These are phyloP conservation scores for Acrossocheilus wenchowensis DNA, from an alignment of 2,797 vertebrate species.

Conservation along the genomic window DNA sequence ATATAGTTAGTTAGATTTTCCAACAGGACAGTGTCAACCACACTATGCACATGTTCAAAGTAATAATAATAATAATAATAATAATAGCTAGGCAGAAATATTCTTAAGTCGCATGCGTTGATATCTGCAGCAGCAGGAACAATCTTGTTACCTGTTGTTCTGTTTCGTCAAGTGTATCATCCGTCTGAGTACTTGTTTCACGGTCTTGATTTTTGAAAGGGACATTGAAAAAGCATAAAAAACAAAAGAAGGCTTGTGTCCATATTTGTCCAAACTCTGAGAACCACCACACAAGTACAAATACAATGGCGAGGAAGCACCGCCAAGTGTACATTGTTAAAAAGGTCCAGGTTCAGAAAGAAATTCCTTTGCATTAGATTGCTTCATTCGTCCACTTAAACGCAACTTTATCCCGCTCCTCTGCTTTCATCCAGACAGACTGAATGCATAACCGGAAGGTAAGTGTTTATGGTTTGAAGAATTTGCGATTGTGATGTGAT, in stretches of 20 bases:
- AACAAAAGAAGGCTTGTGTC: conserved; percentile 61
- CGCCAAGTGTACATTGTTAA: conserved; percentile 71
- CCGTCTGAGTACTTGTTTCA: conserved; percentile 77
- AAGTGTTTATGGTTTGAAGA: not conserved
- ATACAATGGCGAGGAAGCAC: conserved; percentile 61
- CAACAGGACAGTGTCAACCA: not conserved
- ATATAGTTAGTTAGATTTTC: not conserved
- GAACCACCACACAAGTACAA: conserved; percentile 72
- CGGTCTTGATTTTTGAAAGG: conserved; percentile 46
- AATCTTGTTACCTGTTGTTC: conserved; percentile 58
- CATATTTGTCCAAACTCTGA: conserved; percentile 68
- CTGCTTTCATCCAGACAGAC: not conserved
- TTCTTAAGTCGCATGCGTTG: not conserved
- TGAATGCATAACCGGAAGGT: conserved; percentile 8
- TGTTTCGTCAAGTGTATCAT: conserved; percentile 54
- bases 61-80: not conserved
- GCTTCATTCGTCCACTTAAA: not conserved
- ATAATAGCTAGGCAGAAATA: not conserved
- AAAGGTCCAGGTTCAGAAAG: not conserved
- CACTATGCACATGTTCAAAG: not conserved
- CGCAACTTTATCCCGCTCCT: not conserved
- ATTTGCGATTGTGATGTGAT: conserved; percentile 10
- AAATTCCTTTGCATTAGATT: not conserved
- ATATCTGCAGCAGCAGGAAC: not conserved
- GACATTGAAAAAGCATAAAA: conserved; percentile 63